Conservation (phyloP, 2,113 vertebrate genomes). For the Hipposideros armiger region DNA sequence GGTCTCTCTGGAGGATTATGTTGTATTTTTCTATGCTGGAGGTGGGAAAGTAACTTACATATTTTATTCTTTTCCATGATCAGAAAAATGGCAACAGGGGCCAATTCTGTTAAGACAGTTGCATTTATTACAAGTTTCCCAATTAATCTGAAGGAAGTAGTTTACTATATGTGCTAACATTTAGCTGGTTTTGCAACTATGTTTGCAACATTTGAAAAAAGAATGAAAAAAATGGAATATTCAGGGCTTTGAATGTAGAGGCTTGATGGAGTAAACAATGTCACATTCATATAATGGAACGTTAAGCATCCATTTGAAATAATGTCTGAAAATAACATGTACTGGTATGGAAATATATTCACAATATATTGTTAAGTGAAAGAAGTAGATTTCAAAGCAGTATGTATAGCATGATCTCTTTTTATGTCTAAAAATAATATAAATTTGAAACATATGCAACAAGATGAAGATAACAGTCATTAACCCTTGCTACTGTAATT, state of each 20-base stretch:
- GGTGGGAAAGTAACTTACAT: not conserved
- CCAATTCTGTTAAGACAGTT: not conserved
- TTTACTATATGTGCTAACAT: not conserved
- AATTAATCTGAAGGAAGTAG: not conserved
- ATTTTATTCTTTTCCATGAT: conserved; percentile 21
- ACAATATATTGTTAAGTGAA: not conserved
- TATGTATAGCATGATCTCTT: not conserved
- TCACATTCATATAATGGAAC: not conserved
- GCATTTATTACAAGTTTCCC: not conserved
- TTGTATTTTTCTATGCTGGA: not conserved
- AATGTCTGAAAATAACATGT: not conserved
- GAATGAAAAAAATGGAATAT: not conserved
- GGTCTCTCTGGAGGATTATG: not conserved
- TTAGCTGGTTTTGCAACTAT: not conserved
- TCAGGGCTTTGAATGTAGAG: not conserved
- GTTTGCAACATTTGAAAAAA: not conserved
- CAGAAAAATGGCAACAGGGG: not conserved
- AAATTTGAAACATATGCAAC: not conserved
- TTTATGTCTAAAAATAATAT: conserved; percentile 22
- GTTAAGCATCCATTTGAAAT: not conserved
- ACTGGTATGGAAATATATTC: not conserved
- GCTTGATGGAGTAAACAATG: not conserved
- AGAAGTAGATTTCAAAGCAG: not conserved
- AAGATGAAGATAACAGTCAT: not conserved
- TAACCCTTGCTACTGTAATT: not conserved